phyloP scores from a whole-genome alignment of 2,113 vertebrate species.

The Centrocercus urophasianus region DNA sequence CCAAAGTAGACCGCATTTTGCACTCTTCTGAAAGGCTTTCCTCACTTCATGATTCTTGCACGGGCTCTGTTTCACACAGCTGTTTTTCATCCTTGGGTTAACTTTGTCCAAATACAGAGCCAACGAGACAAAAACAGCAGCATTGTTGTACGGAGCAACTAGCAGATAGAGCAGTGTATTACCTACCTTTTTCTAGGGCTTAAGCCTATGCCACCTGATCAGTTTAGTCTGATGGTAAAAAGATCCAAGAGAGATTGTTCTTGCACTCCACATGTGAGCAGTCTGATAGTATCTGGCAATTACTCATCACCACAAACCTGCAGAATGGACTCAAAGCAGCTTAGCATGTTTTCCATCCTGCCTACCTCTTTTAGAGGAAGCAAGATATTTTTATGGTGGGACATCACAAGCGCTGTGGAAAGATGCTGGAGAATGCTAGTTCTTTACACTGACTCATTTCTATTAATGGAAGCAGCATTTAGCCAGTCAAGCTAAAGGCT shows the following conservation, averaged over 20 bases:
- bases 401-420: not conserved
- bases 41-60: conserved; percentile 53
- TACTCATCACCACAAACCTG: not conserved
- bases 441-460: not conserved
- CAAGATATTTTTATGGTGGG: not conserved
- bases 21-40: conserved; percentile 51
- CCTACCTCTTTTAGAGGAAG: not conserved
- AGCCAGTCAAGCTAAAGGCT: not conserved
- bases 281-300: not conserved
- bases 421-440: not conserved
- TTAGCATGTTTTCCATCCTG: not conserved
- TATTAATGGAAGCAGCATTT: not conserved
- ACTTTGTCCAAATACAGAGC: conserved; percentile 32
- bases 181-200: not conserved
- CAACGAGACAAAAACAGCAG: conserved; percentile 32
- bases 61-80: conserved; percentile 66
- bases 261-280: not conserved
- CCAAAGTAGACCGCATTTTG: conserved; percentile 43
- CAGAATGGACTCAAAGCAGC: not conserved
- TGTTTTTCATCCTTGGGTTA: conserved; percentile 66
- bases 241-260: not conserved
- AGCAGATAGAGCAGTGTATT: not conserved
- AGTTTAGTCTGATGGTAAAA: not conserved
- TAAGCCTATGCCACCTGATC: not conserved
- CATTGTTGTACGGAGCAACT: not conserved